A percentile compares a stretch with the other conserved stretches of the same genome.
Conservation (phyloP, 2,888 invertebrate genomes). For the Nycteola revayana region DNA sequence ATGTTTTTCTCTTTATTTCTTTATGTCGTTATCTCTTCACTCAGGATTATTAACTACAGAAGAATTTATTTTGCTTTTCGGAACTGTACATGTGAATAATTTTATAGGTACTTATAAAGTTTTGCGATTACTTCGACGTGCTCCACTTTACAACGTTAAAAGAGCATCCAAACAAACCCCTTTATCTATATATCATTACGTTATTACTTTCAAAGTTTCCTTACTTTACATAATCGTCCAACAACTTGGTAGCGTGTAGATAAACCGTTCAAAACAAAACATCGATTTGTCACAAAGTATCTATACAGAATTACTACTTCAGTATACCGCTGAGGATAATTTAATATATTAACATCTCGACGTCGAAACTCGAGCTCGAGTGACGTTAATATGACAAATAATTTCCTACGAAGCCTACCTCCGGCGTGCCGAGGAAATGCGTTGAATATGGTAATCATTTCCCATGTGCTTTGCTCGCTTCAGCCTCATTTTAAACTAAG, state of each 20-base stretch:
- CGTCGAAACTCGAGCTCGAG: slow-evolving; percentile 59
- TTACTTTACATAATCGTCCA: slow-evolving; percentile 26
- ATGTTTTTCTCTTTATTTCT: too few relatives aligned
- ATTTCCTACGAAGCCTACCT: slow-evolving; percentile 71
- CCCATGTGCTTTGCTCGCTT: slow-evolving; percentile 58
- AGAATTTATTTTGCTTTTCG: too few relatives aligned
- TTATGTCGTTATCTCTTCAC: too few relatives aligned
- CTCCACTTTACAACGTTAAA: too few relatives aligned
- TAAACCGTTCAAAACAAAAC: slow-evolving; percentile 29
- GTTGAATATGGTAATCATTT: slow-evolving; percentile 76
- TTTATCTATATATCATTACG: too few relatives aligned
- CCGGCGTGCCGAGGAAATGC: slow-evolving; percentile 55
- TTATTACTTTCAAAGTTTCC: too few relatives aligned
- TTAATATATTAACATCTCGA: slow-evolving; percentile 70
- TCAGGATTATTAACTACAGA: too few relatives aligned
- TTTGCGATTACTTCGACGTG: too few relatives aligned
- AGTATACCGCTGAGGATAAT: slow-evolving; percentile 58
- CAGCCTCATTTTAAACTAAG: slow-evolving; percentile 56
- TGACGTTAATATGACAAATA: slow-evolving; percentile 81
- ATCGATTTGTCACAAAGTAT: slow-evolving; percentile 38
- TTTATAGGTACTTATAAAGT: too few relatives aligned
- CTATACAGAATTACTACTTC: slow-evolving; percentile 45
- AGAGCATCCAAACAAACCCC: too few relatives aligned
- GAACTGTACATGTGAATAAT: too few relatives aligned
- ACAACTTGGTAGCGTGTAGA: slow-evolving; percentile 18